Conservation (phyloP, 2,113 vertebrate genomes). For the Vimba vimba region DNA sequence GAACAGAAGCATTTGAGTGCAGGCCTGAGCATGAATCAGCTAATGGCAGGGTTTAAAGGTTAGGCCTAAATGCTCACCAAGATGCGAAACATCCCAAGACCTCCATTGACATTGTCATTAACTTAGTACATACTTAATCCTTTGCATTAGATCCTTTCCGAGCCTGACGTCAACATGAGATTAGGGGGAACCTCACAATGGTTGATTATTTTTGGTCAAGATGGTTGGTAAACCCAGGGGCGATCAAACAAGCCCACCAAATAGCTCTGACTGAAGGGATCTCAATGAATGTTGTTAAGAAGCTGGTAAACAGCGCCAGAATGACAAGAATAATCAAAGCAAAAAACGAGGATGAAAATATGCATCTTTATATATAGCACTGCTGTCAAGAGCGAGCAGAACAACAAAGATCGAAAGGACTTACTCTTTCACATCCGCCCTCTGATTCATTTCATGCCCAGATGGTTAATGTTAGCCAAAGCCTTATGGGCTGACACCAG, state of each 20-base stretch:
- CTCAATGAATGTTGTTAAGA: neutral
- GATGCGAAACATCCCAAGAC: slow-evolving; percentile 33
- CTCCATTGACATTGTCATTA: neutral
- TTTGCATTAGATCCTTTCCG: neutral
- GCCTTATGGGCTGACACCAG: slow-evolving; percentile 1
- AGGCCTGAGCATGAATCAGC: neutral
- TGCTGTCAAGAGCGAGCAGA: neutral
- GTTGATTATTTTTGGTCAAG: neutral
- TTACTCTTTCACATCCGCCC: neutral
- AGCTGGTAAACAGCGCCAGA: neutral
- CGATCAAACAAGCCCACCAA: neutral
- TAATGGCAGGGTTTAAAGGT: slow-evolving; percentile 38
- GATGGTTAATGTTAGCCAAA: slow-evolving; percentile 26
- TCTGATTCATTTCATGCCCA: slow-evolving; percentile 20
- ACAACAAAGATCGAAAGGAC: slow-evolving; percentile 26
- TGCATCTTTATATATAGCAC: neutral
- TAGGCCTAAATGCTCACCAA: neutral
- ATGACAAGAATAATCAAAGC: neutral
- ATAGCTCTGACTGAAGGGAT: neutral
- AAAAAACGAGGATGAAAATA: neutral
- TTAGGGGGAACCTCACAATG: neutral
- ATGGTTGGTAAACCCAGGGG: neutral
- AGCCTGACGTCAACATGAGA: neutral
- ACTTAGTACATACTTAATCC: slow-evolving; percentile 14
- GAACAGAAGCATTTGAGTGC: slow-evolving; percentile 11